Percentiles rank a stretch among this genome's conserved stretches.
Evolutionary conservation across 2,113 vertebrate species (phyloP).

Genomic region (Mormoops blainvillei): DNA sequence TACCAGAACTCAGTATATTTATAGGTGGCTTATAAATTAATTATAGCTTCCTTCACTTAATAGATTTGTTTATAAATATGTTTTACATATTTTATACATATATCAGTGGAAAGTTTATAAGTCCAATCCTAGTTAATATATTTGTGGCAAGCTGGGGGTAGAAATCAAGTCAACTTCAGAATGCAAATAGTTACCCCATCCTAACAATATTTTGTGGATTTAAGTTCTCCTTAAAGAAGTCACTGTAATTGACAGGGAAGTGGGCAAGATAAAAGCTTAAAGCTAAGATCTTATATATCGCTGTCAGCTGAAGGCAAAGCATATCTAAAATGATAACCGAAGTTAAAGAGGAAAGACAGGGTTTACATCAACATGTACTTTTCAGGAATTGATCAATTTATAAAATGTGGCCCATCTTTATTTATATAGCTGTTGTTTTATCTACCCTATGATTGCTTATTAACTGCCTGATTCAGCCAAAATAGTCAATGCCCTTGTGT

Average conservation of each 20-base stretch:
- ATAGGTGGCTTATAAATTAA: neutral
- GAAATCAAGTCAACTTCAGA: conserved; percentile 27
- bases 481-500: neutral
- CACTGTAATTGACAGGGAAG: neutral
- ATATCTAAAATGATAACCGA: neutral
- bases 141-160: neutral
- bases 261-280: conserved; percentile 1
- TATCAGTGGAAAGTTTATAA: neutral
- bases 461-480: neutral
- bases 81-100: neutral
- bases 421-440: neutral
- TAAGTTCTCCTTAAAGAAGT: neutral
- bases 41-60: conserved; percentile 9
- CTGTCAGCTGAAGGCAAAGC: neutral
- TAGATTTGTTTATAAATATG: neutral
- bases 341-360: neutral
- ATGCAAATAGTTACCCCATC: neutral
- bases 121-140: neutral
- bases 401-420: neutral
- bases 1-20: neutral
- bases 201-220: neutral
- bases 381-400: neutral
- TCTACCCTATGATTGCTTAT: neutral
- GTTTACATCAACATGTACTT: neutral
- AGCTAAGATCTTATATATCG: neutral